Base-by-base conservation (phyloP, 2,113 vertebrate species). In the Hyaena hyaena region DNA sequence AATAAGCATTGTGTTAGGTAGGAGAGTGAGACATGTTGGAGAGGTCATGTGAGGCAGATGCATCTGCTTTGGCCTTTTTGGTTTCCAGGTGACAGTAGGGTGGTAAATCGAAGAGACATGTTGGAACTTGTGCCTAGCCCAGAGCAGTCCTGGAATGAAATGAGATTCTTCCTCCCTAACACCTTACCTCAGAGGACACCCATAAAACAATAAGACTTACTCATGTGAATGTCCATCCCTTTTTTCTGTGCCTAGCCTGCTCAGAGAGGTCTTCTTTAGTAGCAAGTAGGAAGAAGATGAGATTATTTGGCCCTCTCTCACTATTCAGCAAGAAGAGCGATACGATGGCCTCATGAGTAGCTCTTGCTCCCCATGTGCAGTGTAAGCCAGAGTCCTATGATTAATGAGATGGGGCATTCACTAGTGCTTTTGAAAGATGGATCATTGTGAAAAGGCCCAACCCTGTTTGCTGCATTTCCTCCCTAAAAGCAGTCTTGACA, bases 361-460 rank as follows among this genome's bases (percentile, higher is more conserved):
- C 35, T 91, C 33, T 92, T 83, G 92, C 33, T 96, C 71, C 93
- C 76, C 10, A 43, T 85, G 90, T 87, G 50, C 94, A 91, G 15
- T 76, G 66, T 88, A 83, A 97, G 93, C 95, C 87, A 88, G 97
- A 90, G 43, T 96, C 74, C 45, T 74, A 14, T 97, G 97, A 98
- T 98, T 97, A 95, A 97, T 95, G 98, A 96, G 91, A 79, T 66
- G 80, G 91, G 87, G 93, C 93, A 93, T 93, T 93, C 50, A 82
- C 89, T 96, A n/a, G 0, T 35, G 69, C 1, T 82, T 96, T 97
- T 86, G 0, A 96, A 79, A 4, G 31, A 69, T 95, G 74, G 97
- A 96, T 98, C 90, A 90, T 95, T 28, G 0, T 96, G 84, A 76
- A 53, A 94, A 95, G 92, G 66, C 96, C 93, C 97, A 96, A 53